A percentile compares a stretch with the other conserved stretches of the same genome.
These are phyloP conservation scores for Gila robusta DNA, from an alignment of 2,797 vertebrate genomes.

Conservation along the genomic window DNA sequence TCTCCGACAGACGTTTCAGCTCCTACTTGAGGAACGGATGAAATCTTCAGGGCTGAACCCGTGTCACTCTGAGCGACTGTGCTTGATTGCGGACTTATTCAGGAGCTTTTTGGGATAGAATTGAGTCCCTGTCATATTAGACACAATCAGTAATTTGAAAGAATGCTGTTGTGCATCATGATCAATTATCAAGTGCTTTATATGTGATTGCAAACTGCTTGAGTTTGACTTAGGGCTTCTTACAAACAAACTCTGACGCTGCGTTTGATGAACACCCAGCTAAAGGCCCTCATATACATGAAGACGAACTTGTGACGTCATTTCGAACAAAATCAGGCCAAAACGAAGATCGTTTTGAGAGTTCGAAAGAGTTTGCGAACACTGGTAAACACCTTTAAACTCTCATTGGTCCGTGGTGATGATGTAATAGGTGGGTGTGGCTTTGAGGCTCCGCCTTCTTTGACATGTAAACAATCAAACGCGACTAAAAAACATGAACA, in stretches of 20 bases:
- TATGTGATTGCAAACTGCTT: neutral
- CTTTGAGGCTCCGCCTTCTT: neutral
- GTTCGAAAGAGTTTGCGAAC: no score
- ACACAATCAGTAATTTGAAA: slow-evolving; percentile 5
- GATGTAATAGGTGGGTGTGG: neutral
- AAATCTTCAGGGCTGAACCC: slow-evolving; percentile 54
- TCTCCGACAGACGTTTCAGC: slow-evolving; percentile 62
- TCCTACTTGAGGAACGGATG: slow-evolving; percentile 55
- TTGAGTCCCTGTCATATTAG: neutral
- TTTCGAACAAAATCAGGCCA: neutral
- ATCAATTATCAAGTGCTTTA: slow-evolving; percentile 7
- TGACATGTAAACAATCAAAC: neutral
- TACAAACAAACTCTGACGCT: neutral
- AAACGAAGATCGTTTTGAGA: neutral
- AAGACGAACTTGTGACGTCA: neutral
- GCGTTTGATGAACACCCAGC: neutral
- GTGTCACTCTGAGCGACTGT: slow-evolving; percentile 52
- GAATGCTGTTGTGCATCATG: neutral
- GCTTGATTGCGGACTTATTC: slow-evolving; percentile 58
- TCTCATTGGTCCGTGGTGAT: neutral
- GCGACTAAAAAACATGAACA: no score
- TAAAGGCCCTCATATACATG: neutral
- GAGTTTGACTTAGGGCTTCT: neutral
- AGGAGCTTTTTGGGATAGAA: slow-evolving; percentile 4
- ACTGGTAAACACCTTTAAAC: neutral